Conservation (phyloP, 2,888 invertebrate species). For the Silvanus unidentatus region DNA sequence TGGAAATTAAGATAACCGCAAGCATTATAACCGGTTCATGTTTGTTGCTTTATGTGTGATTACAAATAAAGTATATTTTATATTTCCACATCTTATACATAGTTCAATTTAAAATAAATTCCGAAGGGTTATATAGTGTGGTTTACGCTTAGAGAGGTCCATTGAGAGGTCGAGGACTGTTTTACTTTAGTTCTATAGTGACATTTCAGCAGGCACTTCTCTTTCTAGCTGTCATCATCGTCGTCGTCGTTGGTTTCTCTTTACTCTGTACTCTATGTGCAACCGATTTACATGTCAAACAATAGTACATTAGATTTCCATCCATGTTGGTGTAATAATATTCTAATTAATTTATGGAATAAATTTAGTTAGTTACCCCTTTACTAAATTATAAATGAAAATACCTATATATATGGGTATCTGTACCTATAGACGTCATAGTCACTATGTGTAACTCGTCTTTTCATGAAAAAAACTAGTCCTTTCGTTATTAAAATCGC, state of each 20-base stretch:
- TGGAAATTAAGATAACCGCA: no score
- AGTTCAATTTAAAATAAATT: slow-evolving; percentile 2
- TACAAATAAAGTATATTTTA: not conserved
- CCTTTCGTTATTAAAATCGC: no score
- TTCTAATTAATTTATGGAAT: slow-evolving; percentile 31
- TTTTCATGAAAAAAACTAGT: no score
- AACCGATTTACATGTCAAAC: slow-evolving; percentile 33
- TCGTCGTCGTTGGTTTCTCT: slow-evolving; percentile 22
- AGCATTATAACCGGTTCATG: no score
- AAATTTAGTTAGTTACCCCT: slow-evolving; percentile 17
- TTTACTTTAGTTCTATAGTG: slow-evolving; percentile 3
- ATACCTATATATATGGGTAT: no score
- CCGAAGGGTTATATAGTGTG: slow-evolving; percentile 1
- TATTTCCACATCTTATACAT: not conserved
- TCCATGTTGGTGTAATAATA: slow-evolving; percentile 27
- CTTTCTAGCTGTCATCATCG: no score
- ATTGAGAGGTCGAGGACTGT: slow-evolving; percentile 4
- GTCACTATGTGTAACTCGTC: no score
- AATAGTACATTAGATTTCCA: slow-evolving; percentile 32
- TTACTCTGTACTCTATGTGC: slow-evolving; percentile 26
- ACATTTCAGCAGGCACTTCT: not conserved
- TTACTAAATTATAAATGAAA: no score
- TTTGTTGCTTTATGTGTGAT: no score
- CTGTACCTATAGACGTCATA: no score
- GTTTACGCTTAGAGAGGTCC: slow-evolving; percentile 2